phyloP scores from a whole-genome alignment of 1,140 invertebrate genomes.

The Scaptomyza graminum region DNA sequence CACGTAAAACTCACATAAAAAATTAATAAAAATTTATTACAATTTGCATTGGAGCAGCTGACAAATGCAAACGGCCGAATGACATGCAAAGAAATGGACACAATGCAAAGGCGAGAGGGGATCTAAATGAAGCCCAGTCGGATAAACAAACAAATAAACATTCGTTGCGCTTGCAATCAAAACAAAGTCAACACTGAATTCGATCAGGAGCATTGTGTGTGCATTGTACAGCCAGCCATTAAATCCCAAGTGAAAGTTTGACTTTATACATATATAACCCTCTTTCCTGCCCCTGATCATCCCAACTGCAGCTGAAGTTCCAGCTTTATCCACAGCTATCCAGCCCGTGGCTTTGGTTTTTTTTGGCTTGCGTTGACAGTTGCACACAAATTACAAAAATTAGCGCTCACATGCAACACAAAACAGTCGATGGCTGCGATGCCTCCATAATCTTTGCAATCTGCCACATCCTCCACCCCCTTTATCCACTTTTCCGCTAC shows the following conservation, averaged over 20 bases:
- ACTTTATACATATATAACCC: constrained; percentile 3
- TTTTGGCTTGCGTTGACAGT: constrained; percentile 57
- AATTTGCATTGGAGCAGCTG: constrained; percentile 34
- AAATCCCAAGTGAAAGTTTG: constrained; percentile 51
- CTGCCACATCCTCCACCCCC: neutral
- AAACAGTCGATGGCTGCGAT: constrained; percentile 30
- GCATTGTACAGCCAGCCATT: constrained; percentile 35
- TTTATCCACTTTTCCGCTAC: neutral
- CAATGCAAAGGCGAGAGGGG: constrained; percentile 3
- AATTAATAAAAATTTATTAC: constrained; percentile 47
- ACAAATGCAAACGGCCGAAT: constrained; percentile 41
- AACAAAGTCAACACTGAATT: constrained; percentile 47
- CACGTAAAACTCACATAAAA: constrained; percentile 45
- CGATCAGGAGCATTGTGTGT: constrained; percentile 25
- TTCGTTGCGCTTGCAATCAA: constrained; percentile 53
- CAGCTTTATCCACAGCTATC: constrained; percentile 13
- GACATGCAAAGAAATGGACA: constrained; percentile 47
- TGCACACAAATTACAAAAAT: constrained; percentile 70
- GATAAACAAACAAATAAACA: constrained; percentile 47
- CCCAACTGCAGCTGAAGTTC: neutral
- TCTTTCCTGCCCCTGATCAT: neutral
- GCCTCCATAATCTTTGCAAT: constrained; percentile 49
- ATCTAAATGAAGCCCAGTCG: constrained; percentile 28
- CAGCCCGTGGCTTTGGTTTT: constrained; percentile 36
- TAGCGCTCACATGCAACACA: constrained; percentile 60